A percentile compares a stretch with the other conserved stretches of the same genome.
phyloP scores from a whole-genome alignment of 2,797 vertebrate genomes.

The Cossypha niveicapilla region DNA sequence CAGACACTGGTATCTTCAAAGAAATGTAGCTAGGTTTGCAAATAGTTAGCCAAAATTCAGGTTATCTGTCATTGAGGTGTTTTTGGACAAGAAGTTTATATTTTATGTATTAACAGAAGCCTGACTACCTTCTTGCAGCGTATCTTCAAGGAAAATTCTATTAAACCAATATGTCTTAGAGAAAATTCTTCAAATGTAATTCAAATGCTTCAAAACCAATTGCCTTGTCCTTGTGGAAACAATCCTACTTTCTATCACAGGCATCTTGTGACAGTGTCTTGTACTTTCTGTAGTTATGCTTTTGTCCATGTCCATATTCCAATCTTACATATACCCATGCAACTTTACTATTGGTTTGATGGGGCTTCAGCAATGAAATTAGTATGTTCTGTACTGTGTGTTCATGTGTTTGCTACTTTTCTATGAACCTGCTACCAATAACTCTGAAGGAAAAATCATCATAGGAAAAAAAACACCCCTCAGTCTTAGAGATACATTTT shows the following conservation, averaged over 20 bases:
- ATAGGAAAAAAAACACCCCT: accelerated
- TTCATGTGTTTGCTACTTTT: background rate
- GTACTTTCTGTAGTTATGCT: background rate
- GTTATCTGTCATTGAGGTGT: background rate
- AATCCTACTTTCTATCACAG: background rate
- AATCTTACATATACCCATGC: background rate
- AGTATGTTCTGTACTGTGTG: too few relatives aligned
- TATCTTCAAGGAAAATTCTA: background rate
- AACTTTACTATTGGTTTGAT: background rate
- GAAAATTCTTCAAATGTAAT: background rate
- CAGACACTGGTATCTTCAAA: background rate
- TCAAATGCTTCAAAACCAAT: background rate
- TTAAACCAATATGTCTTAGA: background rate
- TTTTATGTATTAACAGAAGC: background rate
- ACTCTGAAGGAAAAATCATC: background rate
- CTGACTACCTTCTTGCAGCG: background rate
- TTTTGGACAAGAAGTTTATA: background rate
- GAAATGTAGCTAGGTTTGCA: background rate
- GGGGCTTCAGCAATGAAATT: background rate
- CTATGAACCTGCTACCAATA: background rate
- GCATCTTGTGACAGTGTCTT: background rate
- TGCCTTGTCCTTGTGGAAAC: background rate
- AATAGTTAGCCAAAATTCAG: background rate
- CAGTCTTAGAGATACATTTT: background rate
- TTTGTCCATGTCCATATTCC: background rate